Percentiles rank a stretch among this genome's conserved stretches.
These are phyloP conservation scores for Xenops minutus DNA, from an alignment of 2,797 vertebrate species.

Conservation along the genomic window DNA sequence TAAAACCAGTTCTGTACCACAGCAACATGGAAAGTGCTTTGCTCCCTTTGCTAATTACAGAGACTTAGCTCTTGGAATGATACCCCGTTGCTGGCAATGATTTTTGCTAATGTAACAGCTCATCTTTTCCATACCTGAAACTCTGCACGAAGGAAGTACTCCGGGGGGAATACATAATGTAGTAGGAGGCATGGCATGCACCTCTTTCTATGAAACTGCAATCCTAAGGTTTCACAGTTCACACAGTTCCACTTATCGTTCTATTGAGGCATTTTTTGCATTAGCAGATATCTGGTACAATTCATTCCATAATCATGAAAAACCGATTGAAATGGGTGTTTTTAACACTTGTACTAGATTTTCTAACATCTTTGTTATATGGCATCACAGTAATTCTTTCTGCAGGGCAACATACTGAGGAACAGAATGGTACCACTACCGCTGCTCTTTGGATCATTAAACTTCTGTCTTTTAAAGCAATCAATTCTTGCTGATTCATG, in stretches of 20 bases:
- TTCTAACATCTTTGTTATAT: neutral
- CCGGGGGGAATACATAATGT: neutral
- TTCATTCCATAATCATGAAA: constrained; percentile 19
- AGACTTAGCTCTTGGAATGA: constrained; percentile 4
- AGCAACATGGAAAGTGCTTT: neutral
- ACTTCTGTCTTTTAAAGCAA: constrained; percentile 6
- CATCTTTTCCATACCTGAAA: constrained; percentile 32
- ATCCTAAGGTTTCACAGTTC: constrained; percentile 26
- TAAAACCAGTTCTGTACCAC: neutral
- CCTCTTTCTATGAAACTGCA: constrained; percentile 33
- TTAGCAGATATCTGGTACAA: neutral
- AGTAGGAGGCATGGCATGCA: neutral
- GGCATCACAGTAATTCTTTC: neutral
- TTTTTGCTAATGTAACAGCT: constrained; percentile 33
- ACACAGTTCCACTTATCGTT: neutral
- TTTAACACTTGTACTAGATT: constrained; percentile 10
- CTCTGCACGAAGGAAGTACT: constrained; percentile 5
- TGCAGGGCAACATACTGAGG: neutral
- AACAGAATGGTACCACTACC: neutral
- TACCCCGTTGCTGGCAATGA: neutral
- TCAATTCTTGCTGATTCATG: neutral
- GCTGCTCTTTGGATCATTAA: constrained; percentile 21
- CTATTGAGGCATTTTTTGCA: neutral
- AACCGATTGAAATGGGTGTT: neutral
- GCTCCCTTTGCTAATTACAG: constrained; percentile 23